Evolutionary conservation across 2,113 vertebrate species (phyloP), one percentile per base, ranked within the genome.

Genomic region (Jaculus jaculus): DNA sequence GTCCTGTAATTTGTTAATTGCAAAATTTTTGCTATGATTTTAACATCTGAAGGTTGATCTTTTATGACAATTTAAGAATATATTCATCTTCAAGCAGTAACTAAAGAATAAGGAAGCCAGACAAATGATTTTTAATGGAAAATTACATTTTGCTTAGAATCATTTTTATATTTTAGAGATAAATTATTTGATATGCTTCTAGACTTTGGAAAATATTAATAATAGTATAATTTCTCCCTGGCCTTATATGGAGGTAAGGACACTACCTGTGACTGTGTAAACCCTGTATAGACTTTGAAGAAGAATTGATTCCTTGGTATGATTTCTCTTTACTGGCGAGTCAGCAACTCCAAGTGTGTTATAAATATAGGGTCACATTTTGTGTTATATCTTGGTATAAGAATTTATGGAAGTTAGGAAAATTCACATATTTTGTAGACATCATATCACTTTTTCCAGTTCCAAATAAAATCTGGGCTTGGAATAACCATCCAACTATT

Each of bases 101-200:
- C 16, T 15, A 84, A 3, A 75, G 10, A 91, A 12, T 13, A 91
- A 79, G 61, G 8, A 84, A 63, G 0, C 8, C 2, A 24, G 72
- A 60, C 32, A 81, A 93, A 78, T 28, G 73, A 51, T 69, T 42
- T 78, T 34, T 68, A 91, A 82, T 47, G 32, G 30, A 30, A 83
- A 89, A 60, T 82, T 21, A 73, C 39, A 39, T 89, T 86, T 18
- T 39, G 54, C 20, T 91, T 73, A 78, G 12, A 47, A 61, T 87
- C 68, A 37, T 3, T 92, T 82, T 81, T 71, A 32, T 54, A 39
- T 80, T 89, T 94, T 54, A 42, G 16, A 86, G 24, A 93, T 65
- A 81, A 81, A 72, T 34, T 81, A 58, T 77, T 73, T 81, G 4
- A 3, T 77, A 61, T 72, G 71, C 47, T 82, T 42, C 15, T 54